Conservation (phyloP, 2,888 invertebrate species). For the Neria commutata region DNA sequence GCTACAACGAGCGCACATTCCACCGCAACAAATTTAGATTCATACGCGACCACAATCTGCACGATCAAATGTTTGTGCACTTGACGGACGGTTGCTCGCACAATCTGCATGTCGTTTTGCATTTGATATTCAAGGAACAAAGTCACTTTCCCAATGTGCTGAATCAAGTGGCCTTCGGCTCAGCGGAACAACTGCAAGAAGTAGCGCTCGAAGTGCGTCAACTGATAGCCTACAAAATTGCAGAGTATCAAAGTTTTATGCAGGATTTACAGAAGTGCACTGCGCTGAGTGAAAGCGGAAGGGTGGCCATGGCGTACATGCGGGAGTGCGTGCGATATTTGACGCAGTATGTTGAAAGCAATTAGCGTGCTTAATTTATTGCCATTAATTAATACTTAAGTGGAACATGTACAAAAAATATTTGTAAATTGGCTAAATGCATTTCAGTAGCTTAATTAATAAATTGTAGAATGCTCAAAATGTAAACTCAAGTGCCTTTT, state of each 20-base stretch:
- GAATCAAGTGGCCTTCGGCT: slow-evolving; percentile 60
- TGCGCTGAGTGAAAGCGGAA: slow-evolving; percentile 47
- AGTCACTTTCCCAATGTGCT: slow-evolving; percentile 56
- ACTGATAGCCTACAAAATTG: slow-evolving; percentile 48
- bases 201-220: slow-evolving; percentile 41
- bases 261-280: slow-evolving; percentile 38
- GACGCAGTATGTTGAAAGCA: too few species aligned
- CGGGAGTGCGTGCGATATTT: slow-evolving; percentile 44
- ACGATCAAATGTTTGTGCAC: slow-evolving; percentile 70
- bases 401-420: too few species aligned
- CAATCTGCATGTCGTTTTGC: slow-evolving; percentile 64
- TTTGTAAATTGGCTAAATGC: neutral
- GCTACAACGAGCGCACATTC: slow-evolving; percentile 48
- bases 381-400: neutral
- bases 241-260: slow-evolving; percentile 45
- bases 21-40: slow-evolving; percentile 70
- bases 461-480: too few species aligned
- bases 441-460: neutral
- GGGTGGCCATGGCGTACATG: slow-evolving; percentile 43
- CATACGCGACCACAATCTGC: slow-evolving; percentile 68
- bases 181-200: slow-evolving; percentile 39
- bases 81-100: slow-evolving; percentile 70
- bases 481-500: too few species aligned
- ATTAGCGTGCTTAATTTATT: neutral
- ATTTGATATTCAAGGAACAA: slow-evolving; percentile 55